phyloP scores from a whole-genome alignment of 2,113 vertebrate species.

The Puffinus mauretanicus region DNA sequence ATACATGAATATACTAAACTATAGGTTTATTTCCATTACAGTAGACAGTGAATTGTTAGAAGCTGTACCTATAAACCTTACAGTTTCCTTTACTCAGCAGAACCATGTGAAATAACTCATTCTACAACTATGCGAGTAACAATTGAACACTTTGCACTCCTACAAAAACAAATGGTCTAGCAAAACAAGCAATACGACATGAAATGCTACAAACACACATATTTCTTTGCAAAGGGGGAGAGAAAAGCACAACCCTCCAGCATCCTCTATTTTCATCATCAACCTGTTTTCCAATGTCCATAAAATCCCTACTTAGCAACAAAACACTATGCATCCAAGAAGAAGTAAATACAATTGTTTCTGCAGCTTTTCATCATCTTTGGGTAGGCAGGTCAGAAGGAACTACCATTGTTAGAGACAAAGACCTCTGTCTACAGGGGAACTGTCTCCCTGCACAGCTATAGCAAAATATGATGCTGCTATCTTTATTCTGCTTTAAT shows the following conservation, averaged over 20 bases:
- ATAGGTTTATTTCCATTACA: background rate
- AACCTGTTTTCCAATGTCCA: background rate
- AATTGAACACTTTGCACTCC: background rate
- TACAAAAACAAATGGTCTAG: background rate
- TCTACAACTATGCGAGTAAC: background rate
- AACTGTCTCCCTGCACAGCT: background rate
- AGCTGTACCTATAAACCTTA: background rate
- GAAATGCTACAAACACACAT: background rate
- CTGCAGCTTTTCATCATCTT: background rate
- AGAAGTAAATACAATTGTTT: background rate
- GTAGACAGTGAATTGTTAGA: background rate
- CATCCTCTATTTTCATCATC: background rate
- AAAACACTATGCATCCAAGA: background rate
- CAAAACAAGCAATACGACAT: background rate
- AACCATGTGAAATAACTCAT: background rate
- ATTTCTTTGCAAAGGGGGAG: background rate
- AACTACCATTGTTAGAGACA: background rate
- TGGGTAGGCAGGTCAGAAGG: background rate
- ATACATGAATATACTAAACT: background rate
- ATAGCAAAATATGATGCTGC: background rate
- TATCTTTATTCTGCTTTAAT: background rate
- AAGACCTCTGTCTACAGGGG: background rate
- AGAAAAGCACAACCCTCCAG: background rate
- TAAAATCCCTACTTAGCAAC: background rate
- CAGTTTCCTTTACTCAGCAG: background rate